Evolutionary conservation across 2,888 invertebrate species (phyloP), one percentile per base, ranked within the genome.

Genomic region (Augochlorella aurata): DNA sequence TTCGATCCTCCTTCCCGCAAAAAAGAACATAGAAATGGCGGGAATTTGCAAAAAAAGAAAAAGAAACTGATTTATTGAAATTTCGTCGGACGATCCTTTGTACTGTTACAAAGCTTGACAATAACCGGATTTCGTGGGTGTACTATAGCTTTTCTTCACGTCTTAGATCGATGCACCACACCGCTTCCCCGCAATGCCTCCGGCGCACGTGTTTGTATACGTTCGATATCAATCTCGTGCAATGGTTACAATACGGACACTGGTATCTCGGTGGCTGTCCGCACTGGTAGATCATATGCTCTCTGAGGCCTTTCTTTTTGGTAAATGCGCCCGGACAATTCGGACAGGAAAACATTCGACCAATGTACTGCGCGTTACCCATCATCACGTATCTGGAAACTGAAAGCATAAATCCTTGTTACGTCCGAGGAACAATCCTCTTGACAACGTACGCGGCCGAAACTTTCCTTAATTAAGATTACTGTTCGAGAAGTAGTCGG

Each of bases 201-300:
- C 90, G 84, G 21, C 90, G 87, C 10, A 92, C 90, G 79, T 93
- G 92, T 29, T 91, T 91, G 44, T 91, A 87, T n/a, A 93, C 87
- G 72, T 92, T 92, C 12, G 91, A 91, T 10, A 92, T 87, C 58
- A 88, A 86, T 73, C 88, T 87, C 21, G 90, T 88, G 0, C 83
- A 78, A 21, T 75, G 73, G 10, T 58, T 68, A 66, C 86, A 87
- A 63, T 85, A 87, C 29, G 85, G 87, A 54, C 90, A 89, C 52
- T 88, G 85, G 70, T 87, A 89, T 65, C 87, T 84, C 44, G 87
- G 87, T 58, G 81, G 83, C 54, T 87, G 84, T 9, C 91, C 90
- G 78, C 90, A 90, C 29, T 87, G 89, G 70, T 88, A 87, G 24
- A 49, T 79, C 24, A 86, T 74, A 50, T 91, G 90, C 29, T 82